Evolutionary conservation across 2,888 invertebrate genomes (phyloP).

Genomic region (Rugalucina vietnamica): DNA sequence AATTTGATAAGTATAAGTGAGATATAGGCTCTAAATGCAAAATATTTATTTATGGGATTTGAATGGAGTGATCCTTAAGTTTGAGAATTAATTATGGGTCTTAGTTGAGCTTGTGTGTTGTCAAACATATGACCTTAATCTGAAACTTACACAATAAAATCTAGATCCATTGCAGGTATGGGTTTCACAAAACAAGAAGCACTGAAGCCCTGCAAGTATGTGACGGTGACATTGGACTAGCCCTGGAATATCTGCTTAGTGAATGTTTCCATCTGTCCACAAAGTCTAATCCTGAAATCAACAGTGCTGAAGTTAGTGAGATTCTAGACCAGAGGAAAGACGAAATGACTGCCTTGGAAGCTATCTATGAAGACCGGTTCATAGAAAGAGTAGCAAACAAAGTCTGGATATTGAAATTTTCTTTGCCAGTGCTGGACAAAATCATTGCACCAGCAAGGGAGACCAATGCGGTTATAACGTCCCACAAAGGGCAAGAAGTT

Average conservation of each 20-base stretch:
- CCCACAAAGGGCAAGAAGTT: conserved; percentile 38
- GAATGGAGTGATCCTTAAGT: no score
- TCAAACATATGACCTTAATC: no score
- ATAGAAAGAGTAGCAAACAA: conserved; percentile 73
- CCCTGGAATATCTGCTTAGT: conserved; percentile 77
- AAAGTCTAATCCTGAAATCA: conserved; percentile 10
- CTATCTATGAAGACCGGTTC: conserved; percentile 78
- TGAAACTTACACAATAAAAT: no score
- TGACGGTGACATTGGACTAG: conserved; percentile 77
- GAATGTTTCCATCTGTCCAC: conserved; percentile 70
- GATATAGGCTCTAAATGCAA: no score
- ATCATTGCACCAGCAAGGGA: conserved; percentile 51
- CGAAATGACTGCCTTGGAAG: conserved; percentile 78
- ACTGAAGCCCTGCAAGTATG: conserved; percentile 73
- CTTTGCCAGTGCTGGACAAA: conserved; percentile 69
- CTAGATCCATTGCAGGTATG: conserved; percentile 73
- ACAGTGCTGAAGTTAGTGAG: conserved; percentile 49
- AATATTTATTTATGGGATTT: no score
- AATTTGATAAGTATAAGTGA: no score
- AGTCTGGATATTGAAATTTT: conserved; percentile 75
- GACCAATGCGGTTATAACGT: not conserved
- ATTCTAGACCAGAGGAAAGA: conserved; percentile 74
- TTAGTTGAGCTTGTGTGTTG: no score
- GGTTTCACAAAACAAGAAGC: conserved; percentile 76
- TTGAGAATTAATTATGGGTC: no score